These are phyloP conservation scores for Ahaetulla prasina DNA, from an alignment of 2,113 vertebrate species.

Conservation along the genomic window DNA sequence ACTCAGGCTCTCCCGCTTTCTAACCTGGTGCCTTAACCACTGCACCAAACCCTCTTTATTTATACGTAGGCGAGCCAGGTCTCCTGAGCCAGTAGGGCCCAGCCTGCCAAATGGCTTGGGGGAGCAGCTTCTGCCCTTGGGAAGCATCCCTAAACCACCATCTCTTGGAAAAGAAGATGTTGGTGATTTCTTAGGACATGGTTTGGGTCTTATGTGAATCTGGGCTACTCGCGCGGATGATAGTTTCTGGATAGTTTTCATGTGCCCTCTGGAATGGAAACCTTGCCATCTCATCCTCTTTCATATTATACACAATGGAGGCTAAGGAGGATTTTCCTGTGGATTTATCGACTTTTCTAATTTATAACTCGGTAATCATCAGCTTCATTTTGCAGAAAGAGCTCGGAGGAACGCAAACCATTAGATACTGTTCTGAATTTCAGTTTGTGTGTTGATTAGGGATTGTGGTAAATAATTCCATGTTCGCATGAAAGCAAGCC, in stretches of 20 bases:
- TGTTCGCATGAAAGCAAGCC: neutral
- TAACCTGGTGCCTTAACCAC: neutral
- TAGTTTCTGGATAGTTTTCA: neutral
- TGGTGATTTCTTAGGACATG: neutral
- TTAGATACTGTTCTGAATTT: neutral
- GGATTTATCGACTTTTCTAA: neutral
- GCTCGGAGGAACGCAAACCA: neutral
- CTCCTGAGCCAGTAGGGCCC: too few relatives aligned
- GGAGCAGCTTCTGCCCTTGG: neutral
- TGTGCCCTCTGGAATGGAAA: neutral
- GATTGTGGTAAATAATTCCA: neutral
- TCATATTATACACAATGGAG: too few relatives aligned
- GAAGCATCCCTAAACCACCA: neutral
- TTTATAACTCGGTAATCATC: neutral
- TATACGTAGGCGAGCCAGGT: neutral
- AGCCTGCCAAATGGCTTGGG: neutral
- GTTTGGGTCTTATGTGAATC: neutral
- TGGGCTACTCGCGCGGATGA: neutral
- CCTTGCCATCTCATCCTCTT: neutral
- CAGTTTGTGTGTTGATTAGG: neutral
- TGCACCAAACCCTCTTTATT: neutral
- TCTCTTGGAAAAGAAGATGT: neutral
- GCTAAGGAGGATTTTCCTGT: neutral
- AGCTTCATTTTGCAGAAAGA: neutral
- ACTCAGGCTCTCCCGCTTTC: neutral